Evolutionary conservation across 2,113 vertebrate species (phyloP).

Genomic region (Grus americana): DNA sequence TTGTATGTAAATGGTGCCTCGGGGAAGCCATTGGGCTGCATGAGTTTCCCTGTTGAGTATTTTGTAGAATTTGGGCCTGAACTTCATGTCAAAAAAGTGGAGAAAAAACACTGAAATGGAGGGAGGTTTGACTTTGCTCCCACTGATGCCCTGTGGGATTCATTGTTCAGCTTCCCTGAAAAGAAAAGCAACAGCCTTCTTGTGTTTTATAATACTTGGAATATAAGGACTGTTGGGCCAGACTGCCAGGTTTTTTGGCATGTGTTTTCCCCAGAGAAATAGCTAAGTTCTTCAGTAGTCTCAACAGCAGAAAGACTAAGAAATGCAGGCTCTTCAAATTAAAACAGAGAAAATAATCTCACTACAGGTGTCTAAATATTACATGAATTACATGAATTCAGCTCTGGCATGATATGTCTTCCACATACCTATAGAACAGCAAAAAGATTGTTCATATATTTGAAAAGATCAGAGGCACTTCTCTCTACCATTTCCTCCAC

Average conservation of each 20-base stretch:
- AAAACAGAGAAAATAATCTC: conserved; percentile 40
- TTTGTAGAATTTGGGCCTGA: background rate
- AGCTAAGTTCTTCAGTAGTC: background rate
- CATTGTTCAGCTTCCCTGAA: background rate
- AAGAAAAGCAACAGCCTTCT: conserved; percentile 16
- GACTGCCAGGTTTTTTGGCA: background rate
- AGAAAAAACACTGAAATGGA: background rate
- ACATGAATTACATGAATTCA: background rate
- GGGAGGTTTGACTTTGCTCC: background rate
- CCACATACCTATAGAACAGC: background rate
- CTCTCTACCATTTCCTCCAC: background rate
- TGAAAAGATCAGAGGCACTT: background rate
- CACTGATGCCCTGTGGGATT: background rate
- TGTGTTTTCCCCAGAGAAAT: conserved; percentile 11
- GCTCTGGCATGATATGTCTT: background rate
- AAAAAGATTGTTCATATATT: background rate
- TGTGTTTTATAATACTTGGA: conserved; percentile 3
- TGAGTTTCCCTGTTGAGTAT: background rate
- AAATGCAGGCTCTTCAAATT: conserved; percentile 3
- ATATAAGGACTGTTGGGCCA: background rate
- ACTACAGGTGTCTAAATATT: conserved; percentile 19
- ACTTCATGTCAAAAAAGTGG: background rate
- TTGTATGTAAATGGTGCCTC: background rate
- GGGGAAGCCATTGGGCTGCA: background rate
- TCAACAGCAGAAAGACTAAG: conserved; percentile 8